Evolutionary conservation across 2,113 vertebrate species (phyloP), one percentile per base, ranked within the genome.

Genomic region (Marmota flaviventris): DNA sequence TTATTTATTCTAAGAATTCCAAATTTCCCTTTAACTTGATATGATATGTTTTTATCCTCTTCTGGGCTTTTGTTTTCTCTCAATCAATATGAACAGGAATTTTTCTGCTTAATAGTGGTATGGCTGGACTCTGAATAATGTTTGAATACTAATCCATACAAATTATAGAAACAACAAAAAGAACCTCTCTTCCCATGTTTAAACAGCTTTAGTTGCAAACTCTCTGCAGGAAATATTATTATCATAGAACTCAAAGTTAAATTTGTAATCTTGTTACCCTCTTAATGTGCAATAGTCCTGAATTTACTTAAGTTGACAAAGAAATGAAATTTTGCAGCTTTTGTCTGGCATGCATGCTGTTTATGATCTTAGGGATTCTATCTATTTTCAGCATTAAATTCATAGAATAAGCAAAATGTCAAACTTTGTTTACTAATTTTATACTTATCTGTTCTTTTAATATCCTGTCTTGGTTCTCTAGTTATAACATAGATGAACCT

Each of bases 391-490:
- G 94, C 53, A 97, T 97, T 96, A 97, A 97, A 98, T 98, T 98
- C 96, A 95, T 79, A 97, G 96, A 95, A 91, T 98, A 97, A 98
- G 98, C 93, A 98, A 98, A 98, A 98, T 98, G 97, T 97, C 98
- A 98, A 98, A 99, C 97, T 99, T 99, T 98, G 98, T 98, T 99
- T 98, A 98, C 98, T 98, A 98, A 98, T 99, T 98, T 98, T 73
- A 85, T 98, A 98, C 95, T 98, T 98, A 98, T 98, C 97, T 98
- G 98, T 98, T 98, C 96, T 97, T 98, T 98, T 98, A 98, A 98
- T 99, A 99, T 98, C 98, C 98, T 98, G 98, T 98, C 98, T 99
- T 99, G 98, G 98, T 99, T 99, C 98, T 98, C 98, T 98, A 98
- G 98, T 98, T 98, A 98, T 99, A 99, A 98, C 97, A 81, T 97